Base-by-base conservation (phyloP, 2,888 invertebrate genomes). In the Neoascia interrupta region DNA sequence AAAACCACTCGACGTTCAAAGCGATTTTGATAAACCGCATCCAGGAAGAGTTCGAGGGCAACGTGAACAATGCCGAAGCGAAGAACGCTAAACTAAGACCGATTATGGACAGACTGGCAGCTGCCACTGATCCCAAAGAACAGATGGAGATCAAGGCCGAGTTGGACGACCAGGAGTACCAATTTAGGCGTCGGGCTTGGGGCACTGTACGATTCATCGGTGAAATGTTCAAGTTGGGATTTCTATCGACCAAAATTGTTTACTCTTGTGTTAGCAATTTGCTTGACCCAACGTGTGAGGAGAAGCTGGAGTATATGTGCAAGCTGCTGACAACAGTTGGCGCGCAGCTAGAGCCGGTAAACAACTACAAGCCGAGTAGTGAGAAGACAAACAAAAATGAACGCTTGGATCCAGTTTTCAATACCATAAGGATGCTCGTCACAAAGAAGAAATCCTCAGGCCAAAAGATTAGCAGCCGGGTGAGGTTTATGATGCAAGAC, bases 401-500 rank as follows among this genome's bases (percentile, higher is more conserved):
- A 10, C 43, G 66, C 11, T 11, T 64, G 13, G 51, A 56, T 13
- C n/a, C 28, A 2, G 39, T 54, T 26, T 79, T 79, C 21, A 45
- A 11, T 0, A 49, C 16, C 11, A 79, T 73, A 4, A 49, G 26
- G 10, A 16, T 53, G 2, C 13, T 66, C 2, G 13, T 60, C 6
- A 54, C 60, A 1, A 70, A 58, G 5, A 75, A 75, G n/a, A 72
- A 68, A 15, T 39, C 45, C 13, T 5, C 36, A 6, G 70, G 60
- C 1, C 21, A 45, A 11, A 87, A 86, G 82, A 85, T 87, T 0
- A 87, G 87, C 79, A 87, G 88, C 43, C 84, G 87, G 18, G 87
- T 87, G 5, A 84, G 88, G 1, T 87, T 87, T 47, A 87, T 87
- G 88, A 84, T 87, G 86, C 88, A 87, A 70, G 87, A 87, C 79